Percentiles rank a stretch among this genome's conserved stretches.
Conservation (phyloP, 2,113 vertebrate genomes). For the Mugil cephalus region DNA sequence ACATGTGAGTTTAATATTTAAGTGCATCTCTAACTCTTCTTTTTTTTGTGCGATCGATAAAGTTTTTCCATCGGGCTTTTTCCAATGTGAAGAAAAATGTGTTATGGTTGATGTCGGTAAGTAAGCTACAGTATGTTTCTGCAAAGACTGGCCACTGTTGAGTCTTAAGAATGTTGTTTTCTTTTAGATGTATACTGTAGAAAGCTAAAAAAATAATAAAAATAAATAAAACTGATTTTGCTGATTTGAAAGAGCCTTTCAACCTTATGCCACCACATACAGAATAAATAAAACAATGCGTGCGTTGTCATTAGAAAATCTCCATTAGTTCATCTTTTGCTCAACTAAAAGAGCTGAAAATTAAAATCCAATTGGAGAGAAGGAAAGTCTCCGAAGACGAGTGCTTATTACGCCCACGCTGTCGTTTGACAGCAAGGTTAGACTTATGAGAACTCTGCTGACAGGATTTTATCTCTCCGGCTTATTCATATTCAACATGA, state of each 20-base stretch:
- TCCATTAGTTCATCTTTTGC: neutral
- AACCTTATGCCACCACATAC: neutral
- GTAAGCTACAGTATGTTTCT: neutral
- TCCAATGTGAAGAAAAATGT: too few relatives aligned
- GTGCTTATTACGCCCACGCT: constrained; percentile 29
- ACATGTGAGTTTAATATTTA: too few relatives aligned
- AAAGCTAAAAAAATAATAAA: neutral
- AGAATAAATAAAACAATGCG: too few relatives aligned
- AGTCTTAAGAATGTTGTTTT: constrained; percentile 3
- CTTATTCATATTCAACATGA: constrained; percentile 51
- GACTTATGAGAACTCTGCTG: constrained; percentile 25
- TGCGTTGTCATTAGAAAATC: too few relatives aligned
- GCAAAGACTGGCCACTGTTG: neutral
- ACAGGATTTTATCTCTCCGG: constrained; percentile 25
- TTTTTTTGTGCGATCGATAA: too few relatives aligned
- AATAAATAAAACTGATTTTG: too few relatives aligned
- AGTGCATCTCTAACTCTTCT: too few relatives aligned
- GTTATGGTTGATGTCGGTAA: neutral
- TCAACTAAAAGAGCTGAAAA: constrained; percentile 1
- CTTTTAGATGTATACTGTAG: too few relatives aligned
- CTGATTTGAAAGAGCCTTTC: neutral
- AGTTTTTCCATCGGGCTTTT: too few relatives aligned
- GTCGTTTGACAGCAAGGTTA: constrained; percentile 49
- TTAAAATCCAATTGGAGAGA: constrained; percentile 6
- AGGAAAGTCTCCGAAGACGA: constrained; percentile 16